Conservation (phyloP, 2,113 vertebrate species). For the Psammodynastes pulverulentus region DNA sequence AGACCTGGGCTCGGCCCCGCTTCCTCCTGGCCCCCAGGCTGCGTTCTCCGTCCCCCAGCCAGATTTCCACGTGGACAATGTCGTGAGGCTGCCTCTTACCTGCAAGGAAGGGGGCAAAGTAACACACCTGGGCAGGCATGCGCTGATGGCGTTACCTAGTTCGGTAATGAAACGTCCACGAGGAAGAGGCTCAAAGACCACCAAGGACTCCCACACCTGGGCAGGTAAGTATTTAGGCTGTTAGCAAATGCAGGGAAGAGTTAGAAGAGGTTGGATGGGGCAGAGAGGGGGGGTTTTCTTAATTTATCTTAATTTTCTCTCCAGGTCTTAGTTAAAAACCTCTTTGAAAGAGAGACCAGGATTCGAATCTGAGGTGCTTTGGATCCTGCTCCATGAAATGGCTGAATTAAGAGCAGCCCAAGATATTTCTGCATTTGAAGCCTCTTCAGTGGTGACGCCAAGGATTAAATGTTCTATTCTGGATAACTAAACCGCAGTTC, state of each 20-base stretch:
- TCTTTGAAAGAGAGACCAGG: neutral
- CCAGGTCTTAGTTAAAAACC: neutral
- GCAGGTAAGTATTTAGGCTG: too few relatives aligned
- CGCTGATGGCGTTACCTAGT: too few relatives aligned
- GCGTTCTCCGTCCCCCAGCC: constrained; percentile 26
- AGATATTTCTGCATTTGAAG: neutral
- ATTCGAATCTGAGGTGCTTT: too few relatives aligned
- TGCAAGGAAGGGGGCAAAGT: neutral
- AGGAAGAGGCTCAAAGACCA: too few relatives aligned
- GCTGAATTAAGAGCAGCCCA: neutral
- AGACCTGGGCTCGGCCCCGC: constrained; percentile 7
- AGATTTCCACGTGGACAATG: constrained; percentile 44
- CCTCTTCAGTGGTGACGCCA: neutral
- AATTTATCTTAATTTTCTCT: neutral
- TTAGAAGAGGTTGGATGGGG: neutral
- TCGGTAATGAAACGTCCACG: too few relatives aligned
- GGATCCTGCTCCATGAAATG: too few relatives aligned
- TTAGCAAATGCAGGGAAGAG: neutral
- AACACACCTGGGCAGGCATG: neutral
- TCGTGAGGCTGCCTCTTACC: constrained; percentile 26
- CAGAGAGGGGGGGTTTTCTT: neutral
- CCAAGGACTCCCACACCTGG: too few relatives aligned
- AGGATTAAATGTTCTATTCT: neutral
- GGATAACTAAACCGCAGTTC: too few relatives aligned
- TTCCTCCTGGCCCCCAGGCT: constrained; percentile 33